Percentiles rank a stretch among this genome's conserved stretches.
These are phyloP conservation scores for Lontra canadensis DNA, from an alignment of 2,113 vertebrate genomes.

Conservation along the genomic window DNA sequence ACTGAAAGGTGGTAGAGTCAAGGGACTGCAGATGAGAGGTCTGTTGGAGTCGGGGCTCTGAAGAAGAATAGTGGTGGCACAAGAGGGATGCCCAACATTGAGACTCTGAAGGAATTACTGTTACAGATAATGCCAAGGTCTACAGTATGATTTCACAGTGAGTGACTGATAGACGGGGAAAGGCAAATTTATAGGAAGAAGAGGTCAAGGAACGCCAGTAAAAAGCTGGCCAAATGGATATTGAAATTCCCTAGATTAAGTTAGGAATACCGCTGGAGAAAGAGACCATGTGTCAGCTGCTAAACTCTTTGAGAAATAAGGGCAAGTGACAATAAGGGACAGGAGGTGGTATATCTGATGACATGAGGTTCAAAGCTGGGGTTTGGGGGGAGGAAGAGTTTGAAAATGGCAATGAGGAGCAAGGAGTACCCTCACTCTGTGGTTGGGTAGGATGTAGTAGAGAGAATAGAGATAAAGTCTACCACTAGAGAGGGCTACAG, in stretches of 20 bases:
- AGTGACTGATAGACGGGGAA: not conserved
- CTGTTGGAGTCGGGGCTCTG: accelerated
- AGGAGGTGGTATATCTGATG: not conserved
- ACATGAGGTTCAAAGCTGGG: not conserved
- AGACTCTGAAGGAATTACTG: not conserved
- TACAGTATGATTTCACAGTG: not conserved
- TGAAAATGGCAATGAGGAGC: not conserved
- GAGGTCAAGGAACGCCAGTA: not conserved
- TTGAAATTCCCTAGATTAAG: not conserved
- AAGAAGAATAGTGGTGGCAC: too few species aligned
- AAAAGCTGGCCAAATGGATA: not conserved
- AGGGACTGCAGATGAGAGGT: not conserved
- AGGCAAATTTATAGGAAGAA: not conserved
- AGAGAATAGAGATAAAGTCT: not conserved
- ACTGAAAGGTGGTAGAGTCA: not conserved
- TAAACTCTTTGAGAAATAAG: not conserved
- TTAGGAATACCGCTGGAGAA: not conserved
- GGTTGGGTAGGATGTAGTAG: not conserved
- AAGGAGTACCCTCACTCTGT: not conserved
- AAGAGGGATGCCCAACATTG: not conserved
- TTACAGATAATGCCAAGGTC: not conserved
- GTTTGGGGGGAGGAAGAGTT: not conserved
- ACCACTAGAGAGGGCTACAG: not conserved
- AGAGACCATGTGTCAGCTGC: not conserved
- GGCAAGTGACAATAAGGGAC: not conserved